Conservation (phyloP, 2,113 vertebrate genomes). For the Caloenas nicobarica region DNA sequence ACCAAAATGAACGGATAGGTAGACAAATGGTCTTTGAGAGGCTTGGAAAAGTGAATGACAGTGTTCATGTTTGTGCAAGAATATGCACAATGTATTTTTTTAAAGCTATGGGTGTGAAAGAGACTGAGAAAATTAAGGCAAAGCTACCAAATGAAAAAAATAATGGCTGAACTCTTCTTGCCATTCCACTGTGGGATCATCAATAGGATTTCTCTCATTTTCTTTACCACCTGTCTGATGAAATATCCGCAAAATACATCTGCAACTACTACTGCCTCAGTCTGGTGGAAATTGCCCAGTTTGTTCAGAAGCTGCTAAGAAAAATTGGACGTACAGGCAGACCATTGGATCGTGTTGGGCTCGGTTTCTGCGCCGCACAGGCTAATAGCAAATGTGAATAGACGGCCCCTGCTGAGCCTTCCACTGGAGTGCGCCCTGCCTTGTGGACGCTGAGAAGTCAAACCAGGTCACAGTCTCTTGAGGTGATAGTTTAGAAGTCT, state of each 20-base stretch:
- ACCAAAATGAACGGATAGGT: background rate
- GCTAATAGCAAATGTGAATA: background rate
- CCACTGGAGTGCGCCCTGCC: background rate
- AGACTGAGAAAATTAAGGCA: background rate
- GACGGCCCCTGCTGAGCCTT: background rate
- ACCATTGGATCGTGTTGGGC: accelerated
- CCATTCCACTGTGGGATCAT: background rate
- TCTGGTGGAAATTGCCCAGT: background rate
- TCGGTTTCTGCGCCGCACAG: background rate
- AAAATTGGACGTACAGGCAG: background rate
- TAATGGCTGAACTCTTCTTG: background rate
- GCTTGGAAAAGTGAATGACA: background rate
- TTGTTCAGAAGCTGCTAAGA: background rate
- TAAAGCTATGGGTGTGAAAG: background rate
- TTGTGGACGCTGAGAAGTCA: background rate
- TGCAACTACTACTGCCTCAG: background rate
- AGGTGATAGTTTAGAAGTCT: background rate
- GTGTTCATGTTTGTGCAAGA: background rate
- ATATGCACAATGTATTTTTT: background rate
- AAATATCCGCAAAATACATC: background rate
- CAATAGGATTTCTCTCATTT: background rate
- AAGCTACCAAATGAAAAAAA: background rate
- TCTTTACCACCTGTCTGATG: background rate
- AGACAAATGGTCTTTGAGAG: background rate
- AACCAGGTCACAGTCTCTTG: background rate